These are phyloP conservation scores for Ovis canadensis DNA, from an alignment of 2,113 vertebrate species.

Conservation along the genomic window DNA sequence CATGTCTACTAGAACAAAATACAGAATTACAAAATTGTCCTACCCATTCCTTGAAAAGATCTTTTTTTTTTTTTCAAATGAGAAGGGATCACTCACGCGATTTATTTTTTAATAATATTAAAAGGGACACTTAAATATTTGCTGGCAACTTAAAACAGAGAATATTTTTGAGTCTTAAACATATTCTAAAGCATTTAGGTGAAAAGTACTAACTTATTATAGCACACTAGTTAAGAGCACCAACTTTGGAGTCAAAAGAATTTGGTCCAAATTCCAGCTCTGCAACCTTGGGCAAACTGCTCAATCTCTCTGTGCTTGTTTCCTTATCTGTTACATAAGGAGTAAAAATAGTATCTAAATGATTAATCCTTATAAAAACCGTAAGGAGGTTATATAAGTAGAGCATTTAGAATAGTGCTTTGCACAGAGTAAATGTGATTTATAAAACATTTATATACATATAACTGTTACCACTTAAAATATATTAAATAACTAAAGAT, in stretches of 20 bases:
- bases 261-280: constrained; percentile 1
- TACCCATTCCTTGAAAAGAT: background rate
- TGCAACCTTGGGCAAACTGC: background rate
- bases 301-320: background rate
- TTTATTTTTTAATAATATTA: background rate
- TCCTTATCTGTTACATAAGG: background rate
- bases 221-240: background rate
- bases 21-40: background rate
- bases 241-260: background rate
- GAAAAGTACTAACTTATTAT: background rate
- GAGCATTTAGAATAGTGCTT: background rate
- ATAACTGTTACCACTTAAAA: background rate
- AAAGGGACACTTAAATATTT: background rate
- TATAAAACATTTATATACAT: background rate
- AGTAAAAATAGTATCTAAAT: background rate
- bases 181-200: background rate
- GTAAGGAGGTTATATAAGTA: background rate
- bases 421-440: background rate
- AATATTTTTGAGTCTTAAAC: background rate
- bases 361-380: background rate
- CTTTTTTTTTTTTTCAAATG: background rate
- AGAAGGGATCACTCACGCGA: background rate
- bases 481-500: background rate
- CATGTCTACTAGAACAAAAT: background rate
- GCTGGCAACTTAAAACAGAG: background rate